Percentiles rank a stretch among this genome's conserved stretches.
Evolutionary conservation across 1,140 invertebrate species (phyloP).

Genomic region (Pectinophora gossypiella): DNA sequence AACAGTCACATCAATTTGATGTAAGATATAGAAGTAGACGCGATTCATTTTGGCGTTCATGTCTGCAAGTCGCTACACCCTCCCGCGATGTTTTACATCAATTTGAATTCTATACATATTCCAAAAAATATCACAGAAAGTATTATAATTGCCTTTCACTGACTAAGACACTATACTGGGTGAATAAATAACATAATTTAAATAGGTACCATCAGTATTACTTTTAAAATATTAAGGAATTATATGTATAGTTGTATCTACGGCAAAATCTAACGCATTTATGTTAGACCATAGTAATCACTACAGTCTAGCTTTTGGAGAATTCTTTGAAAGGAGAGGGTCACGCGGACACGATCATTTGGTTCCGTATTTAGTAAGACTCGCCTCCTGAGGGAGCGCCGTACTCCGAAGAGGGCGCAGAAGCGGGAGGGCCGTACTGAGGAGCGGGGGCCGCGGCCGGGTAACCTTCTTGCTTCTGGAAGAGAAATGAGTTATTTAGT

Average conservation of each 20-base stretch:
- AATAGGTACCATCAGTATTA: no score
- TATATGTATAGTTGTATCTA: no score
- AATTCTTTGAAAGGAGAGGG: conserved; percentile 11
- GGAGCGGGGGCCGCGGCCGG: conserved; percentile 50
- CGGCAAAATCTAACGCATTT: no score
- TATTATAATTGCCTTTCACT: background rate
- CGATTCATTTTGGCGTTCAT: conserved; percentile 35
- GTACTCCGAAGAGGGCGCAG: conserved; percentile 66
- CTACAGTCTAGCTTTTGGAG: background rate
- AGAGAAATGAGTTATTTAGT: no score
- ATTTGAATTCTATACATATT: background rate
- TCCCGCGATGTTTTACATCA: conserved; percentile 4
- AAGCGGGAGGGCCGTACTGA: conserved; percentile 66
- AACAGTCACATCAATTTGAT: conserved; percentile 65
- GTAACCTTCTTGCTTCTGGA: conserved; percentile 73
- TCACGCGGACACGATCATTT: conserved; percentile 14
- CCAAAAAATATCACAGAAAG: background rate
- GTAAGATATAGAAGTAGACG: conserved; percentile 44
- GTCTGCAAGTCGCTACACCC: conserved; percentile 18
- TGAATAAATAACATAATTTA: no score
- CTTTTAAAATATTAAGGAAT: no score
- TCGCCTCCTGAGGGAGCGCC: conserved; percentile 53
- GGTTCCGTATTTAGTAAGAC: conserved; percentile 25
- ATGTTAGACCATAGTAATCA: no score
- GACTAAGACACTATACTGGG: background rate